These are phyloP conservation scores for Aphidius ervi DNA, from an alignment of 1,140 invertebrate genomes.

Conservation along the genomic window DNA sequence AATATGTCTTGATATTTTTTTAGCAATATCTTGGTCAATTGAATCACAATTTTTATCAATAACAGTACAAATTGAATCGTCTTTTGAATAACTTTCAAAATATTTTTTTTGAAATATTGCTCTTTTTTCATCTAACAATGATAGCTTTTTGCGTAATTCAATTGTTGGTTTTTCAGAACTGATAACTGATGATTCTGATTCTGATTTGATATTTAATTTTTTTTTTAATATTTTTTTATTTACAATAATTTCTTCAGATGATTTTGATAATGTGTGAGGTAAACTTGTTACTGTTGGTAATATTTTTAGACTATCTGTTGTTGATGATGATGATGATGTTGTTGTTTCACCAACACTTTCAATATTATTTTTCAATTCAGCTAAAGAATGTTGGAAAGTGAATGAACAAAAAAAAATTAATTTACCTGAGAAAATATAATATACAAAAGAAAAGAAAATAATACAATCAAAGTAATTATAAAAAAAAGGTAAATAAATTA, in stretches of 20 bases:
- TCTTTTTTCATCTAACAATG: slow-evolving; percentile 37
- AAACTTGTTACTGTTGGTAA: slow-evolving; percentile 30
- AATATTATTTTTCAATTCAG: not conserved
- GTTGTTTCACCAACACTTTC: not conserved
- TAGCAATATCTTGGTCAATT: slow-evolving; percentile 19
- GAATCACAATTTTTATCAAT: slow-evolving; percentile 27
- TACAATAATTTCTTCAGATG: slow-evolving; percentile 31
- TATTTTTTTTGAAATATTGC: slow-evolving; percentile 41
- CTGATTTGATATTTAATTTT: slow-evolving; percentile 30
- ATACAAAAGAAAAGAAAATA: too few species aligned
- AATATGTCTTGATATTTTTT: slow-evolving; percentile 26
- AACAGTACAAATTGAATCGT: slow-evolving; percentile 36
- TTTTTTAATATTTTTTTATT: slow-evolving; percentile 25
- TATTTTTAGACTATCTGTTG: not conserved
- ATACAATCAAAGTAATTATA: too few species aligned
- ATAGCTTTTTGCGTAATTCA: slow-evolving; percentile 36
- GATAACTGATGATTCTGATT: slow-evolving; percentile 30
- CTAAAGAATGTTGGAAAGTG: slow-evolving; percentile 3
- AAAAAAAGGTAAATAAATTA: too few species aligned
- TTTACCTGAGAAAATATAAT: too few species aligned
- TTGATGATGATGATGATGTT: slow-evolving; percentile 4
- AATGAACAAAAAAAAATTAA: not conserved
- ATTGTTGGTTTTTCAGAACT: slow-evolving; percentile 30
- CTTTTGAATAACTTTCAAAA: slow-evolving; percentile 28
- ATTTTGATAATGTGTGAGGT: slow-evolving; percentile 36